Evolutionary conservation across 2,113 vertebrate genomes (phyloP).

Genomic region (Rattus rattus): DNA sequence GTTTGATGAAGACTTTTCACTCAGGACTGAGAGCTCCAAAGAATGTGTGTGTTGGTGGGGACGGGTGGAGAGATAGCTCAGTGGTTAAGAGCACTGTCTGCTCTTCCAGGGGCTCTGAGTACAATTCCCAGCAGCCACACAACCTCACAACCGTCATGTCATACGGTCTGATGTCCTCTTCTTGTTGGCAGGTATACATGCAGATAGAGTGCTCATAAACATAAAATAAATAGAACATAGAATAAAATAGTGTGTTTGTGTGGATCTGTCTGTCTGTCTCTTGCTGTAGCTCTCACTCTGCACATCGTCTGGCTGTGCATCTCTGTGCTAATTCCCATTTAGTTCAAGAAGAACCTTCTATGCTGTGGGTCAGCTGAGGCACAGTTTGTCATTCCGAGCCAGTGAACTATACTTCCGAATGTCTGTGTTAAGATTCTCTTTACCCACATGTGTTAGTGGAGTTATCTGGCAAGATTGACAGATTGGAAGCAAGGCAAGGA

Average conservation of each 20-base stretch:
- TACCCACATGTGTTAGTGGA: background rate
- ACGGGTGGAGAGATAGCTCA: no score
- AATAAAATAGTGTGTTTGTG: background rate
- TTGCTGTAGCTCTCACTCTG: background rate
- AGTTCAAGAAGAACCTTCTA: background rate
- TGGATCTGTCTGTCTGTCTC: background rate
- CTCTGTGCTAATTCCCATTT: background rate
- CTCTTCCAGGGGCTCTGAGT: no score
- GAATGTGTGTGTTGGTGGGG: background rate
- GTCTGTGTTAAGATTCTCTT: background rate
- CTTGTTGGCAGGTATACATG: no score
- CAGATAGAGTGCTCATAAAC: no score
- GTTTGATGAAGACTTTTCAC: background rate
- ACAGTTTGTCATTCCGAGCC: background rate
- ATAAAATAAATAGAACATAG: no score
- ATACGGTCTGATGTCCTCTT: no score
- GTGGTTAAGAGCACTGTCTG: no score
- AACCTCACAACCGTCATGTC: no score
- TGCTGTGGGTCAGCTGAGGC: background rate
- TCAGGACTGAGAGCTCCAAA: background rate
- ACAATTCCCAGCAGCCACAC: no score
- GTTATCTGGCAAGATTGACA: background rate
- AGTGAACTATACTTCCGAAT: background rate
- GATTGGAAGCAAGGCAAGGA: background rate
- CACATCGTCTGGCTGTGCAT: no score